Base-by-base conservation (phyloP, 1,140 invertebrate species). In the Drosophila pruinosa region DNA sequence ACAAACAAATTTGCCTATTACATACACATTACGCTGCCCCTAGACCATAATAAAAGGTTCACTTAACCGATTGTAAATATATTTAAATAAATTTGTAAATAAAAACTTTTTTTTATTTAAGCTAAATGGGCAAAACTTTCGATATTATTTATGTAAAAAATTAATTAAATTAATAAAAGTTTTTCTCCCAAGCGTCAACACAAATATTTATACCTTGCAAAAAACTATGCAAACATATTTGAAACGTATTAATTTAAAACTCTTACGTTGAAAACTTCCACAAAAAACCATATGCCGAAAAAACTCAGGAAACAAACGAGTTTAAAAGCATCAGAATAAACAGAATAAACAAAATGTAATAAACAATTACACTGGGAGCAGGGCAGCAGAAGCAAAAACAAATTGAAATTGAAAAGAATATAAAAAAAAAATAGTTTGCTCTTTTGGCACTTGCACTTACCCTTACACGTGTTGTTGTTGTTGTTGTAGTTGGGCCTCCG, bases 231-330 rank as follows among this genome's bases (percentile, higher is more conserved):
- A 12, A 22, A 24, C 43, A 45, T 24, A 39, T 17, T 41, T 26
- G 22, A 17, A 21, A 45, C 38, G 70, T 26, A 74, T 64, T 72
- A 34, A 74, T 63, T 59, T 26, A 41, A 47, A 47, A 14, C 43
- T 43, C 8, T 26, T 24, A 12, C 4, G 53, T 10, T n/a, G 12
- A 52, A 28, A 62, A 19, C 17, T 31, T 34, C 15, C 8, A 5
- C n/a, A 26, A 24, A 57, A 26, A 19, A 14, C n/a, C n/a, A n/a
- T n/a, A n/a, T 1, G 6, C 2, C 17, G 56, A n/a, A 61, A 45
- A 26, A 47, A 28, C 21, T 26, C 28, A 1, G 19, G 10, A 19
- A 7, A 41, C 22, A 45, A 21, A 28, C 45, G 39, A 45, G 19
- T 53, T 62, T 61, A 45, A 26, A 14, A 17, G 34, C 24, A 10